These are phyloP conservation scores for Drosophila burlai DNA, from an alignment of 1,140 invertebrate species.

Conservation along the genomic window DNA sequence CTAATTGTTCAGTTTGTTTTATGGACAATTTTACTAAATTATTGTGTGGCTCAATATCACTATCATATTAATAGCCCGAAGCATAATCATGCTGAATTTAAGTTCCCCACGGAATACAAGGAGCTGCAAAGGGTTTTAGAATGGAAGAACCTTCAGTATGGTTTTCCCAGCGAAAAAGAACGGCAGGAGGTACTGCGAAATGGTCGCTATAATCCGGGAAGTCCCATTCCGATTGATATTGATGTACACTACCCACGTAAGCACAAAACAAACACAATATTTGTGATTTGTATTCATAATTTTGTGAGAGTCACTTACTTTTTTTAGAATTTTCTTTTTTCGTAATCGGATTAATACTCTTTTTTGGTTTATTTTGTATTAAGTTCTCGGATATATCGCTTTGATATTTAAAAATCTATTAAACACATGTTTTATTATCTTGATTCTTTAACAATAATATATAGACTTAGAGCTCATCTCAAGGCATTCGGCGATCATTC, in stretches of 20 bases:
- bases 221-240: constrained; percentile 66
- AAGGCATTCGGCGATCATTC: neutral
- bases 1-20: constrained; percentile 6
- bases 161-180: constrained; percentile 55
- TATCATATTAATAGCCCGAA: constrained; percentile 15
- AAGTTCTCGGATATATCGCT: no score
- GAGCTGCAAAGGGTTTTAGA: constrained; percentile 45
- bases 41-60: constrained; percentile 17
- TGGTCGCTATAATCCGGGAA: constrained; percentile 60
- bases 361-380: neutral
- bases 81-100: neutral
- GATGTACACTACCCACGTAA: constrained; percentile 66
- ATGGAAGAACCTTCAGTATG: constrained; percentile 61
- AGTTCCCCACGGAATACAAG: constrained; percentile 28
- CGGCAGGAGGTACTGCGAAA: constrained; percentile 32
- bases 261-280: constrained; percentile 1
- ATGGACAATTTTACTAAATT: neutral
- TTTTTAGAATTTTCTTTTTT: neutral
- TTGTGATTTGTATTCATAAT: neutral
- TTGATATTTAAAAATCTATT: no score
- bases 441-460: neutral
- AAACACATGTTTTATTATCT: no score
- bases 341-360: neutral
- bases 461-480: neutral
- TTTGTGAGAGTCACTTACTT: neutral